Conservation (phyloP, 2,113 vertebrate genomes). For the Phalacrocorax aristotelis region DNA sequence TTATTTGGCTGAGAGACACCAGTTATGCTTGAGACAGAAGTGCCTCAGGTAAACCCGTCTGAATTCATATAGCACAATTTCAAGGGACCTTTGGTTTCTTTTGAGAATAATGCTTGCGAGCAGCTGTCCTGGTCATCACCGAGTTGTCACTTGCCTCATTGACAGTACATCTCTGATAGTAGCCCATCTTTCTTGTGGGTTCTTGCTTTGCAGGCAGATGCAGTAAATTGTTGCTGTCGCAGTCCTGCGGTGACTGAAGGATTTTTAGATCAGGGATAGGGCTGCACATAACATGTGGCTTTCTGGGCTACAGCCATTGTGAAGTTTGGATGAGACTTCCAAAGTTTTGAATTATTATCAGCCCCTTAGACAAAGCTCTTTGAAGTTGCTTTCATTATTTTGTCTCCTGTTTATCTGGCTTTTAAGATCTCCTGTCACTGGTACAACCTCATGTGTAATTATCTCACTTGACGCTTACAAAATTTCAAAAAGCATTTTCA, state of each 20-base stretch:
- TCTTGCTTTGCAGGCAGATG: background rate
- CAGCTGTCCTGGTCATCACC: background rate
- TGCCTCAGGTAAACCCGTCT: background rate
- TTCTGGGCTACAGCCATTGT: background rate
- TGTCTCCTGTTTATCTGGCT: background rate
- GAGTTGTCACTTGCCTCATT: background rate
- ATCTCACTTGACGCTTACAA: background rate
- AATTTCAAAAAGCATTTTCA: background rate
- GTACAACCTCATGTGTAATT: background rate
- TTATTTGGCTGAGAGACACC: background rate
- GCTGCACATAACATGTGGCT: background rate
- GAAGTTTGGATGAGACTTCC: background rate
- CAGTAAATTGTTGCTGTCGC: background rate
- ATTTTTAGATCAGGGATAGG: background rate
- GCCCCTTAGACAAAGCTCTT: background rate
- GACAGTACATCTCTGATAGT: rapidly evolving
- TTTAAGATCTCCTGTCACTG: background rate
- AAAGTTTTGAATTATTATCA: background rate
- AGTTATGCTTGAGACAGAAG: background rate
- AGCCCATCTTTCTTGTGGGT: rapidly evolving
- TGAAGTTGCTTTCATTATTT: background rate
- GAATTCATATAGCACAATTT: background rate
- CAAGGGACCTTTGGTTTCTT: background rate
- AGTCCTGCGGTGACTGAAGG: background rate
- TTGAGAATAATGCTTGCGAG: background rate